These are phyloP conservation scores for Cryptus armator DNA, from an alignment of 2,888 invertebrate species.

Conservation along the genomic window DNA sequence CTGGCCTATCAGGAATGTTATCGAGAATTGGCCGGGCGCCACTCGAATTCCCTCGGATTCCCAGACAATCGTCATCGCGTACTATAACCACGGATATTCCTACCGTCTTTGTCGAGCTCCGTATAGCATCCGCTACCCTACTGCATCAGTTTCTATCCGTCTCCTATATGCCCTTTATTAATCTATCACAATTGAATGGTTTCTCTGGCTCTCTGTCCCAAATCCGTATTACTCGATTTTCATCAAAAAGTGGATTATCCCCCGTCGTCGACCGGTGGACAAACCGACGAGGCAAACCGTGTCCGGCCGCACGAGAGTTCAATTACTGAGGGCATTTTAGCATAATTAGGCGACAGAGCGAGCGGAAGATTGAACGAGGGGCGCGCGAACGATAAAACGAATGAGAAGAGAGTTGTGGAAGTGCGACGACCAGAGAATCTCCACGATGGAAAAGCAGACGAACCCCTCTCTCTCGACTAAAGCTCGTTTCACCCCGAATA, in stretches of 20 bases:
- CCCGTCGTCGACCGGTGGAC: constrained; percentile 1
- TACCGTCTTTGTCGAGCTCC: not conserved
- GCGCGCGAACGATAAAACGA: constrained; percentile 10
- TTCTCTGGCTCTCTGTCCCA: not conserved
- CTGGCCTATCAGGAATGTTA: constrained; percentile 34
- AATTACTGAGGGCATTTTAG: constrained; percentile 65
- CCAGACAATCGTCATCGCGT: constrained; percentile 7
- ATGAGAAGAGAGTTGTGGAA: not conserved
- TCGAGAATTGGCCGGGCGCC: constrained; percentile 50
- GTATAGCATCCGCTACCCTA: not conserved
- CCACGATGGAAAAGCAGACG: not conserved
- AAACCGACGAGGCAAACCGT: constrained; percentile 30
- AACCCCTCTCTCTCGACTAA: not conserved
- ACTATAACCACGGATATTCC: not conserved
- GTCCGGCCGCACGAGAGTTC: constrained; percentile 63
- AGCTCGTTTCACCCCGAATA: constrained; percentile 39
- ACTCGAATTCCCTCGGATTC: constrained; percentile 52
- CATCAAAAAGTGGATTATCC: constrained; percentile 65
- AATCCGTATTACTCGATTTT: constrained; percentile 53
- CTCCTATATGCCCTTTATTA: constrained; percentile 2
- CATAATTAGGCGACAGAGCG: constrained; percentile 65
- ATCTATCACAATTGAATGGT: constrained; percentile 36
- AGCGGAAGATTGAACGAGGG: constrained; percentile 43
- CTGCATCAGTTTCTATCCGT: not conserved
- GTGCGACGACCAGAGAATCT: not conserved